Percentiles rank a stretch among this genome's conserved stretches.
phyloP scores from a whole-genome alignment of 2,797 vertebrate species.

The Sardinella longiceps region DNA sequence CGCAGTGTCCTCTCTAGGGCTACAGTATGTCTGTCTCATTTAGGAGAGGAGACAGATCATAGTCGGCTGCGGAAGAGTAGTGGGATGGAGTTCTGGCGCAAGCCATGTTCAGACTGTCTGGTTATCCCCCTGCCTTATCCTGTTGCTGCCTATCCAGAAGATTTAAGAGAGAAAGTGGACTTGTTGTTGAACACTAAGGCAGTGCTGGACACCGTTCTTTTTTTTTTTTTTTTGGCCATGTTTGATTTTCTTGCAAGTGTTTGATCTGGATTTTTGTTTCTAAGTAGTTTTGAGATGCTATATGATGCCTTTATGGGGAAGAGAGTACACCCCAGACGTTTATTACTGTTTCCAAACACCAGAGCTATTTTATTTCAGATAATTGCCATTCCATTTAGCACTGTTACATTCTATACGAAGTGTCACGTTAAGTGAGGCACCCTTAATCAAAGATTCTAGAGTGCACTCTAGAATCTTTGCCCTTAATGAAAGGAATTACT shows the following conservation, averaged over 20 bases:
- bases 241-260: conserved; percentile 17
- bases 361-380: background rate
- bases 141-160: conserved; percentile 7
- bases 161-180: background rate
- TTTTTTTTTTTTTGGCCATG: background rate
- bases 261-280: conserved; percentile 3
- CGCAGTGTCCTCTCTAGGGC: background rate
- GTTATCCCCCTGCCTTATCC: conserved; percentile 9
- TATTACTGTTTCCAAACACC: background rate
- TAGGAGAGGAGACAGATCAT: conserved; percentile 8
- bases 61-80: background rate
- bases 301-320: conserved; percentile 7
- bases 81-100: background rate
- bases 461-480: no score
- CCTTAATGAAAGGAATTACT: background rate
- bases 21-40: background rate
- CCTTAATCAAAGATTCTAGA: no score
- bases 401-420: background rate
- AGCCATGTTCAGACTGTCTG: conserved; percentile 18
- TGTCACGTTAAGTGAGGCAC: background rate
- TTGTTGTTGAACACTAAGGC: conserved; percentile 18
- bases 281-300: conserved; percentile 1
- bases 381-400: conserved; percentile 10
- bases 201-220: conserved; percentile 26
- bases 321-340: background rate